Conservation (phyloP, 2,888 invertebrate species). For the Hirtodrosophila cameraria region DNA sequence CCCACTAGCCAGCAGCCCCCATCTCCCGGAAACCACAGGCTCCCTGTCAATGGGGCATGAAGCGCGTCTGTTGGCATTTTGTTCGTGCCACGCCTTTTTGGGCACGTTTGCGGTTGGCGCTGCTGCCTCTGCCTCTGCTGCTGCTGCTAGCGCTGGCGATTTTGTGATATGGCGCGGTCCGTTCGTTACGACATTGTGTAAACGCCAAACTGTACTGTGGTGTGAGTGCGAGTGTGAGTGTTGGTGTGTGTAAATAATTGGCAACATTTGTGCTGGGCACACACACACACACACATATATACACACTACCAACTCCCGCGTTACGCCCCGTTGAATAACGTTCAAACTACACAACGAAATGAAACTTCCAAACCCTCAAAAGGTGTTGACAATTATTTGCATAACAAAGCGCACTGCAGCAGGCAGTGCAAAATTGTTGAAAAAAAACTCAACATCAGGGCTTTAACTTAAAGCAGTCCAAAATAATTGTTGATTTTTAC, state of each 20-base stretch:
- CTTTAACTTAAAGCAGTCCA: constrained; percentile 46
- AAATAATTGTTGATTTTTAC: constrained; percentile 23
- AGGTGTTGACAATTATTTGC: constrained; percentile 80
- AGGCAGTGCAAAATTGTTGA: constrained; percentile 40
- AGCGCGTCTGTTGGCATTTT: constrained; percentile 73
- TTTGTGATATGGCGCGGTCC: constrained; percentile 63
- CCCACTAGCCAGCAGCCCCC: no score
- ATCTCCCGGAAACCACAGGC: constrained; percentile 9
- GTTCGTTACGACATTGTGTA: constrained; percentile 59
- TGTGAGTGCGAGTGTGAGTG: constrained; percentile 8
- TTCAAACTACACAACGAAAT: constrained; percentile 62
- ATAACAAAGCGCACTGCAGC: constrained; percentile 74
- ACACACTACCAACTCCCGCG: constrained; percentile 4
- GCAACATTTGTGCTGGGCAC: constrained; percentile 70
- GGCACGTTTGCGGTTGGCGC: constrained; percentile 73
- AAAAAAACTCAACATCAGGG: constrained; percentile 45
- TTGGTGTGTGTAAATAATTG: constrained; percentile 75
- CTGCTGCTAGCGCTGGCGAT: constrained; percentile 46
- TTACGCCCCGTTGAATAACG: constrained; percentile 60
- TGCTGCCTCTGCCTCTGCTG: constrained; percentile 20
- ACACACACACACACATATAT: constrained; percentile 3
- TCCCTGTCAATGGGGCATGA: constrained; percentile 70
- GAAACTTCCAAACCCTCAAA: constrained; percentile 77
- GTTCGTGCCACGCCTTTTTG: constrained; percentile 71
- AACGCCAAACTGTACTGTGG: constrained; percentile 47